A percentile compares a stretch with the other conserved stretches of the same genome.
These are phyloP conservation scores for Microchrysa polita DNA, from an alignment of 2,888 invertebrate species.

Conservation along the genomic window DNA sequence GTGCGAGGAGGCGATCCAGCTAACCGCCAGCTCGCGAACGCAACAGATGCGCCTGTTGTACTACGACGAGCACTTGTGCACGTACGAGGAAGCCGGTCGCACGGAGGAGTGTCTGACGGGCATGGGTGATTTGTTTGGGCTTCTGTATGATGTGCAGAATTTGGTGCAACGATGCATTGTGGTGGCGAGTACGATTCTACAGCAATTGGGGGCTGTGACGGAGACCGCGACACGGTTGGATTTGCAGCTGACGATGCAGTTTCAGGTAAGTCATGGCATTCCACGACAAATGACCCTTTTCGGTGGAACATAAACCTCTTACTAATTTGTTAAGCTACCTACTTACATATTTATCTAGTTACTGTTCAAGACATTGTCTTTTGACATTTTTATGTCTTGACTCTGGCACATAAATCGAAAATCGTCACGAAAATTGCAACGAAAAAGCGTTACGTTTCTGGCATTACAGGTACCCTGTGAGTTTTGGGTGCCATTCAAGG, in stretches of 20 bases:
- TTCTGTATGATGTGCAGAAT: constrained; percentile 72
- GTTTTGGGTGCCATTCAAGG: no score
- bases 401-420: no score
- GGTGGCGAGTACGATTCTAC: constrained; percentile 75
- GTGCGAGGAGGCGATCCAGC: constrained; percentile 77
- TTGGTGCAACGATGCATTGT: constrained; percentile 77
- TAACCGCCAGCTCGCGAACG: constrained; percentile 74
- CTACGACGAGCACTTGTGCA: constrained; percentile 57
- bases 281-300: neutral
- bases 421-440: no score
- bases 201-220: constrained; percentile 77
- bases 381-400: no score
- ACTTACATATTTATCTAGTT: no score
- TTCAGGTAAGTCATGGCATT: constrained; percentile 51
- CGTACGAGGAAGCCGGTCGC: constrained; percentile 44
- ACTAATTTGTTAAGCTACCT: no score
- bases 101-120: constrained; percentile 54
- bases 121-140: constrained; percentile 69
- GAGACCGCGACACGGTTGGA: constrained; percentile 55
- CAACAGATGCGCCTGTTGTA: constrained; percentile 66
- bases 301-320: no score
- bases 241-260: constrained; percentile 57
- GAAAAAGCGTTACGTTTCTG: no score
- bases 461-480: no score
- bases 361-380: no score